A percentile compares a stretch with the other conserved stretches of the same genome.
phyloP scores from a whole-genome alignment of 2,113 vertebrate species.

The Recurvirostra avosetta region DNA sequence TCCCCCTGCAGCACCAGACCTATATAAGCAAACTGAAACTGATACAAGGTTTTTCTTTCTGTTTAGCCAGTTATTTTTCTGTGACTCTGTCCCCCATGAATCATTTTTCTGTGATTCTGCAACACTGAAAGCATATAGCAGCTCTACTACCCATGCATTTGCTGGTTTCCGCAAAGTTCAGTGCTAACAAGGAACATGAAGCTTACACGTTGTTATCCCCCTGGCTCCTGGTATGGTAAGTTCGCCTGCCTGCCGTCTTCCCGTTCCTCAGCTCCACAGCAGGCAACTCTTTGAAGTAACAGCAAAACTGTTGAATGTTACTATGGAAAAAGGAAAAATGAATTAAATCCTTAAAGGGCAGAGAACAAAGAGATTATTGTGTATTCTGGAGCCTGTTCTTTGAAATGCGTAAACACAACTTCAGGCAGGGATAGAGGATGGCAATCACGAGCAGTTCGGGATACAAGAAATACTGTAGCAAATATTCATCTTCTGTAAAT shows the following conservation, averaged over 20 bases:
- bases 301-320: slow-evolving; percentile 97
- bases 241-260: slow-evolving; percentile 92
- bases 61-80: background rate
- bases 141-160: background rate
- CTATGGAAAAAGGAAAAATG: slow-evolving; percentile 63
- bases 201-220: slow-evolving; percentile 96
- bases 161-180: background rate
- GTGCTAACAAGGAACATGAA: background rate
- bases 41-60: background rate
- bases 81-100: background rate
- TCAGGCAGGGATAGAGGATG: background rate
- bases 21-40: background rate
- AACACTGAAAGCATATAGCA: background rate
- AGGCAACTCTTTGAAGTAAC: slow-evolving; percentile 97
- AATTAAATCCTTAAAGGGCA: background rate
- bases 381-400: background rate
- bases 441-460: background rate
- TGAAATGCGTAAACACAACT: background rate
- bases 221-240: slow-evolving; percentile 97
- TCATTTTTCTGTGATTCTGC: background rate
- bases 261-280: slow-evolving; percentile 95
- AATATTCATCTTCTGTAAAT: background rate
- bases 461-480: background rate
- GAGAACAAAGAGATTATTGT: background rate
- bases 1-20: background rate